These are phyloP conservation scores for Tokudaia tokunoshimensis DNA, from an alignment of 2,797 vertebrate species.

Conservation along the genomic window DNA sequence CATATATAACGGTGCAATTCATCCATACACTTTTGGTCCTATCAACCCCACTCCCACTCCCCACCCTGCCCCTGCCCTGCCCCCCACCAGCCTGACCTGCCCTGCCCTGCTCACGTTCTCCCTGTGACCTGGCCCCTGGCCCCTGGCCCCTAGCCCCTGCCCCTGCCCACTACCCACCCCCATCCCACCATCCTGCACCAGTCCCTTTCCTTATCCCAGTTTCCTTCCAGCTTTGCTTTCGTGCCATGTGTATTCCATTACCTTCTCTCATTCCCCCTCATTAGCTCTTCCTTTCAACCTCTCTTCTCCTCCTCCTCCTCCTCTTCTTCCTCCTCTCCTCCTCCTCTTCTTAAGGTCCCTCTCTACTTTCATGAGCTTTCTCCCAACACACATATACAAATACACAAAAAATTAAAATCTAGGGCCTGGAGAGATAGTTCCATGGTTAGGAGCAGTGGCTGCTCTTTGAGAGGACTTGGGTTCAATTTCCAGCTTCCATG, in stretches of 20 bases:
- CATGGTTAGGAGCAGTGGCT: neutral
- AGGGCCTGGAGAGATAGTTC: neutral
- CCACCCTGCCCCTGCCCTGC: too few relatives aligned
- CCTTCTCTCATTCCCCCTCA: neutral
- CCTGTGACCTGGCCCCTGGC: too few relatives aligned
- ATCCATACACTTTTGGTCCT: neutral
- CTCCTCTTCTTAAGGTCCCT: neutral
- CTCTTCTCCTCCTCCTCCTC: too few relatives aligned
- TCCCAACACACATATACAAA: neutral
- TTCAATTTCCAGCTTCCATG: neutral
- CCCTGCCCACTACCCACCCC: too few relatives aligned
- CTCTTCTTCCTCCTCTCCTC: neutral
- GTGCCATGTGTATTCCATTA: neutral
- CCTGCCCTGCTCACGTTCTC: too few relatives aligned
- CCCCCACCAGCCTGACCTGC: too few relatives aligned
- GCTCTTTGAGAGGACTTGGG: neutral
- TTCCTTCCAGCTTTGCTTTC: neutral
- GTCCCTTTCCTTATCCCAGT: neutral
- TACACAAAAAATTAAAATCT: neutral
- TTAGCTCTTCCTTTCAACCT: too few relatives aligned
- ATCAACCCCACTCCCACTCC: too few relatives aligned
- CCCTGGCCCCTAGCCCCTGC: too few relatives aligned
- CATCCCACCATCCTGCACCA: neutral
- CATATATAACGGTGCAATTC: neutral
- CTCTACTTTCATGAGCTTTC: neutral